Evolutionary conservation across 2,888 invertebrate genomes (phyloP), one percentile per base, ranked within the genome.

Genomic region (Pemphredon lugubris): DNA sequence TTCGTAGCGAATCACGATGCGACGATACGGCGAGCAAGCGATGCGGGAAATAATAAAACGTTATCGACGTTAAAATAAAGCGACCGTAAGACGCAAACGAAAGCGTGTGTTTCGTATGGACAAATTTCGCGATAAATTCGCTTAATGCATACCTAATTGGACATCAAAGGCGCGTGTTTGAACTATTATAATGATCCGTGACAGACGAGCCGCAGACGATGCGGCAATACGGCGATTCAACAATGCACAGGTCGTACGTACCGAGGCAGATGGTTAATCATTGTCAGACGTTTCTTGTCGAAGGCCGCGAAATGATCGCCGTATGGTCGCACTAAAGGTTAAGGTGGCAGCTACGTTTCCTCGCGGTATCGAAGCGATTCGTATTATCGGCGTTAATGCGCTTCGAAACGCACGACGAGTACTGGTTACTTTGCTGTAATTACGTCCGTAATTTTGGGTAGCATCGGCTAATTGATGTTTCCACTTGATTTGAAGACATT

Each of bases 231-330:
- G n/a, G 26, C 26, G 26, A 26, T 7, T 3, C 26, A 26, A 26
- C 26, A 26, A 26, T 26, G 26, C 26, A 26, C 18, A 6, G 20
- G 16, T 42, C 42, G 13, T 18, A 2, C 2, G n/a, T 13, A 21
- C 42, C 3, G 4, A 2, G 44, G 30, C 18, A 26, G 18, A 23
- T 42, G 48, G 16, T 48, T 48, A 50, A 69, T 60, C 66, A 64
- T 55, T 45, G 70, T 44, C 34, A 13, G 50, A 34, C 32, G 23
- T 51, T 34, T 11, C 18, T 6, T 20, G 30, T 18, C 39, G 58
- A 58, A 48, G 47, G 47, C 26, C 34, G 32, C 7, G 45, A n/a
- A 45, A 45, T 32, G 30, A 34, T 34, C 26, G 13, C 23, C 39
- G 18, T 14, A 14, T 13, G 42, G 32, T 14, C 6, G 14, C 11